Evolutionary conservation across 2,888 invertebrate genomes (phyloP).

Genomic region (Tigriopus californicus): DNA sequence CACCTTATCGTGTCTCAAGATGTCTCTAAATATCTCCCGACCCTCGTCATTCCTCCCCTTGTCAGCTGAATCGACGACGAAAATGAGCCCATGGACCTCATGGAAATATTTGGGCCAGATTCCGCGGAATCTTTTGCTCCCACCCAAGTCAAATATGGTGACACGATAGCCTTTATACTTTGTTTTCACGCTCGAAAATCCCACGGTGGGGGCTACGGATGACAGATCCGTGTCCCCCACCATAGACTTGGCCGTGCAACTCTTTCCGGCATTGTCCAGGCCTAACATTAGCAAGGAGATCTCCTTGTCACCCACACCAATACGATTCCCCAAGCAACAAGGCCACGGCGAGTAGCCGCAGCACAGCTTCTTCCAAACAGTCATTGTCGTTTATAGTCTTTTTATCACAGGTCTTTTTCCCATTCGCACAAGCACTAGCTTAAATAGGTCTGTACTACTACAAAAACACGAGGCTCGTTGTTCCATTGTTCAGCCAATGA

Average conservation of each 20-base stretch:
- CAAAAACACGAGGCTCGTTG: too few species aligned
- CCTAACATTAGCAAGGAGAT: constrained; percentile 11
- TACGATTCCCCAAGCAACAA: too few species aligned
- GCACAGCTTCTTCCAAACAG: too few species aligned
- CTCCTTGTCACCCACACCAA: background rate
- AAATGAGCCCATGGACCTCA: constrained; percentile 15
- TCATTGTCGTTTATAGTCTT: too few species aligned
- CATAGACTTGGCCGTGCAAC: constrained; percentile 12
- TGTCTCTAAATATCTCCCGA: background rate
- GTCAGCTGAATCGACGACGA: constrained; percentile 14
- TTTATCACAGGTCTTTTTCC: too few species aligned
- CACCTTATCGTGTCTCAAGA: constrained; percentile 10
- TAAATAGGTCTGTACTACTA: too few species aligned
- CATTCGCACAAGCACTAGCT: too few species aligned
- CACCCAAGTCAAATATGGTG: constrained; percentile 14
- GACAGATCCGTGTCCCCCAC: constrained; percentile 10
- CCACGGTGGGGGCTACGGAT: constrained; percentile 12
- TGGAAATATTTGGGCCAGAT: constrained; percentile 16
- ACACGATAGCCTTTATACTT: constrained; percentile 14
- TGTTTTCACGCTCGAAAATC: constrained; percentile 10
- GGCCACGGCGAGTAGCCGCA: too few species aligned
- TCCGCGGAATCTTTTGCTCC: constrained; percentile 14
- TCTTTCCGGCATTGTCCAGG: constrained; percentile 15
- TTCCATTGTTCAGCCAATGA: constrained; percentile 26
- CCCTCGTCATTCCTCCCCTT: background rate